Evolutionary conservation across 2,113 vertebrate species (phyloP).

Genomic region (Trichomycterus rosablanca): DNA sequence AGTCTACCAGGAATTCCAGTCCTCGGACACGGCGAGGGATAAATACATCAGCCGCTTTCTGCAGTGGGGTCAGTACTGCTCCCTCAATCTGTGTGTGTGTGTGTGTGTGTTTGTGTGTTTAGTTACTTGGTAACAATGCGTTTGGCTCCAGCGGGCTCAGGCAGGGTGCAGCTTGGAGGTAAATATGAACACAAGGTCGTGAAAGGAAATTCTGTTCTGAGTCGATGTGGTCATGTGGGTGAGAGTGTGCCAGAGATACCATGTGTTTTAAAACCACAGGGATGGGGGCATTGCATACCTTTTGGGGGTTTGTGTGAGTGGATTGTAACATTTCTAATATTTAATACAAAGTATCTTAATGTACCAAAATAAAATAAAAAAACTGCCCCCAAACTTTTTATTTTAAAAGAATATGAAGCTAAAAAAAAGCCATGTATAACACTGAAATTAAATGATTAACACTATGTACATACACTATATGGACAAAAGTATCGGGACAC

Average conservation of each 20-base stretch:
- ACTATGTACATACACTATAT: too few relatives aligned
- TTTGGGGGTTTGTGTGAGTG: background rate
- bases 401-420: too few relatives aligned
- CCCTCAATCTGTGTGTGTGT: conserved; percentile 7
- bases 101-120: conserved; percentile 24
- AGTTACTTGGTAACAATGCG: conserved; percentile 14
- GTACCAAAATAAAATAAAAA: too few relatives aligned
- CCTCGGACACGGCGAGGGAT: conserved; percentile 66
- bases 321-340: too few relatives aligned
- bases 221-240: conserved; percentile 1
- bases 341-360: too few relatives aligned
- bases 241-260: conserved; percentile 5
- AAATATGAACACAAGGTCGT: conserved; percentile 36
- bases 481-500: too few relatives aligned
- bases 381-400: too few relatives aligned
- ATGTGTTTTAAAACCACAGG: background rate
- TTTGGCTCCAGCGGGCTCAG: conserved; percentile 4
- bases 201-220: conserved; percentile 26
- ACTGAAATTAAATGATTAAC: too few relatives aligned
- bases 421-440: too few relatives aligned
- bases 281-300: conserved; percentile 3
- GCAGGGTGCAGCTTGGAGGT: conserved; percentile 30
- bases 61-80: conserved; percentile 76
- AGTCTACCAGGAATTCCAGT: conserved; percentile 75
- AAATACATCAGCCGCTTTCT: conserved; percentile 75